Evolutionary conservation across 2,113 vertebrate genomes (phyloP).

Genomic region (Tamias sibiricus): DNA sequence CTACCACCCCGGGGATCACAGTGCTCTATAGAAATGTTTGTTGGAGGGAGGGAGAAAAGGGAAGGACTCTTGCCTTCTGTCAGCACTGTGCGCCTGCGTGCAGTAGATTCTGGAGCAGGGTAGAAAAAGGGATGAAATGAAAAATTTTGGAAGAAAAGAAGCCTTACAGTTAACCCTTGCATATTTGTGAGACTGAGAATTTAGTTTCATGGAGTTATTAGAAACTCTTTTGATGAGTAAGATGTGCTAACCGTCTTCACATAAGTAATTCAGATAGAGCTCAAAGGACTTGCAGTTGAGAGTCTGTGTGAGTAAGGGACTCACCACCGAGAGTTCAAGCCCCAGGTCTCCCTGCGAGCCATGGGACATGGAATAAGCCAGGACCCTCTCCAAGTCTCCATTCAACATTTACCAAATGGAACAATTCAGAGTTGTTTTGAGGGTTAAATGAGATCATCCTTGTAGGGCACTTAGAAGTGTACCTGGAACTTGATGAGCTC

Average conservation of each 20-base stretch:
- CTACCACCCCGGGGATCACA: neutral
- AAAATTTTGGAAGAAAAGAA: neutral
- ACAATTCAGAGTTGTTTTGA: neutral
- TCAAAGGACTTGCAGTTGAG: neutral
- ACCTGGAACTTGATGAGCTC: neutral
- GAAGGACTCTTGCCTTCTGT: neutral
- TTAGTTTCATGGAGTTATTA: neutral
- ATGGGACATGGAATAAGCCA: neutral
- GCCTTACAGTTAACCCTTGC: neutral
- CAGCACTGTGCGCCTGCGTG: neutral
- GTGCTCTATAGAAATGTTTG: neutral
- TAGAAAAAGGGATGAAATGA: neutral
- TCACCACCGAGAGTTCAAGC: neutral
- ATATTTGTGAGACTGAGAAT: neutral
- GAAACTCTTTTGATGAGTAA: constrained; percentile 20
- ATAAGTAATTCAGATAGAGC: neutral
- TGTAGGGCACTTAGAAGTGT: neutral
- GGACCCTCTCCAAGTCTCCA: neutral
- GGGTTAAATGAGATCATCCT: neutral
- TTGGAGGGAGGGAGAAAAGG: neutral
- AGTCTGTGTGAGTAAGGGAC: neutral
- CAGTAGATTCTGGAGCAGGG: neutral
- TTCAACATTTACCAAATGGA: neutral
- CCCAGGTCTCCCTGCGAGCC: neutral
- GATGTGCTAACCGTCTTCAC: neutral